Evolutionary conservation across 2,888 invertebrate genomes (phyloP).

Genomic region (Agrochola lota): DNA sequence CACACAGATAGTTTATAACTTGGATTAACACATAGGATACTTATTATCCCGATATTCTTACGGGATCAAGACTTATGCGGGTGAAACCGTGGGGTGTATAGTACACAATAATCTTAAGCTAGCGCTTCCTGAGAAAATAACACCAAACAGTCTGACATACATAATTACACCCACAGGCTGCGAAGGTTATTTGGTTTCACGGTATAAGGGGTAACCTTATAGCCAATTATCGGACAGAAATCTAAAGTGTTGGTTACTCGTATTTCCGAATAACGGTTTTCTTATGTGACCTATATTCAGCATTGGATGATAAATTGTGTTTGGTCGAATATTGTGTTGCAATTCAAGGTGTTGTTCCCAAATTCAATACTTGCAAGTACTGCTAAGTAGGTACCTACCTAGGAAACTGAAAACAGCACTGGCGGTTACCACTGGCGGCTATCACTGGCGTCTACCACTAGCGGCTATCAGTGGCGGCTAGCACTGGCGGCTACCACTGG

Average conservation of each 20-base stretch:
- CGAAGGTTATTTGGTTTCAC: neutral
- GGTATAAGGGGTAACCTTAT: constrained; percentile 14
- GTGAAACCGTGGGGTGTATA: no score
- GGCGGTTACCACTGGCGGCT: no score
- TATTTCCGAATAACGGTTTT: constrained; percentile 17
- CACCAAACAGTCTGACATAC: neutral
- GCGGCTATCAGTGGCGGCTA: neutral
- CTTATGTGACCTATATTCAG: neutral
- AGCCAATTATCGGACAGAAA: constrained; percentile 8
- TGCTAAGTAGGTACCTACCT: neutral
- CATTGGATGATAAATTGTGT: neutral
- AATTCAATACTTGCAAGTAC: neutral
- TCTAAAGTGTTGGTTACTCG: neutral
- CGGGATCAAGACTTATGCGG: no score
- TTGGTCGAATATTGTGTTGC: neutral
- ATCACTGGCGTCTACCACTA: no score
- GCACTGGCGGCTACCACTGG: neutral
- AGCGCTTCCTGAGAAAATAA: neutral
- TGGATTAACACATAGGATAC: no score
- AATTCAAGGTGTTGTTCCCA: neutral
- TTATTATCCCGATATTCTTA: no score
- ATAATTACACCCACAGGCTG: neutral
- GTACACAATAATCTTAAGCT: neutral
- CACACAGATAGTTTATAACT: no score
- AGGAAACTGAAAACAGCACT: no score